phyloP scores from a whole-genome alignment of 2,888 invertebrate genomes.

The Cheilosia vernalis region DNA sequence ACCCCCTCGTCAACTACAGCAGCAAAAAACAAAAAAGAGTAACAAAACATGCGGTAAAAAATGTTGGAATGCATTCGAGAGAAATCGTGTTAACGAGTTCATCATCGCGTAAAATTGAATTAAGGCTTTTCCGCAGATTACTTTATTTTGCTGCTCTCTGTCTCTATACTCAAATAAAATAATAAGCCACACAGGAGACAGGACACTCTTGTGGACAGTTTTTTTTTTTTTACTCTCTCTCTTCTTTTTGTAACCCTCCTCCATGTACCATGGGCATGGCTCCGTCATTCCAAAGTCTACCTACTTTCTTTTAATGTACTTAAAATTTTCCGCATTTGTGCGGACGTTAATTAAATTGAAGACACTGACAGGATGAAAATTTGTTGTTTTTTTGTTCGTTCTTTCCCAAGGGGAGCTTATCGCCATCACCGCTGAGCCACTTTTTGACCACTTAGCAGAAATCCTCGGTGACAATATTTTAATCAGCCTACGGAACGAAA shows the following conservation, averaged over 20 bases:
- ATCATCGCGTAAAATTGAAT: constrained; percentile 84
- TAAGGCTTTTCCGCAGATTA: constrained; percentile 83
- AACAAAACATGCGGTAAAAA: constrained; percentile 72
- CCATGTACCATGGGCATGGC: constrained; percentile 13
- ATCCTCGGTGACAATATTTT: constrained; percentile 63
- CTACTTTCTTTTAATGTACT: constrained; percentile 73
- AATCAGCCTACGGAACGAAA: constrained; percentile 71
- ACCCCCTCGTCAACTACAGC: constrained; percentile 1
- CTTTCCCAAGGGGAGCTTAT: background rate
- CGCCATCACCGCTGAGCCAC: background rate
- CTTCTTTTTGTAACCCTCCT: constrained; percentile 1
- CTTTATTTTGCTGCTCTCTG: constrained; percentile 72
- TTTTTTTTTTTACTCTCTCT: constrained; percentile 10
- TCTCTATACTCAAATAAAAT: constrained; percentile 23
- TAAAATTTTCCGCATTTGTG: constrained; percentile 75
- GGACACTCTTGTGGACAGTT: constrained; percentile 62
- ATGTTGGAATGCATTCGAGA: constrained; percentile 78
- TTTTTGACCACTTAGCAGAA: constrained; percentile 60
- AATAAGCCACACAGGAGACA: constrained; percentile 45
- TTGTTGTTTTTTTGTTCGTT: constrained; percentile 13
- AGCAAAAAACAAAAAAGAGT: constrained; percentile 5
- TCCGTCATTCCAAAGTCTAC: constrained; percentile 48
- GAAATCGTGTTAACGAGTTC: constrained; percentile 79
- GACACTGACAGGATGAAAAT: constrained; percentile 65
- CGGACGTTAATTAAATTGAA: constrained; percentile 70